These are phyloP conservation scores for Xestia xanthographa DNA, from an alignment of 2,888 invertebrate genomes.

Conservation along the genomic window DNA sequence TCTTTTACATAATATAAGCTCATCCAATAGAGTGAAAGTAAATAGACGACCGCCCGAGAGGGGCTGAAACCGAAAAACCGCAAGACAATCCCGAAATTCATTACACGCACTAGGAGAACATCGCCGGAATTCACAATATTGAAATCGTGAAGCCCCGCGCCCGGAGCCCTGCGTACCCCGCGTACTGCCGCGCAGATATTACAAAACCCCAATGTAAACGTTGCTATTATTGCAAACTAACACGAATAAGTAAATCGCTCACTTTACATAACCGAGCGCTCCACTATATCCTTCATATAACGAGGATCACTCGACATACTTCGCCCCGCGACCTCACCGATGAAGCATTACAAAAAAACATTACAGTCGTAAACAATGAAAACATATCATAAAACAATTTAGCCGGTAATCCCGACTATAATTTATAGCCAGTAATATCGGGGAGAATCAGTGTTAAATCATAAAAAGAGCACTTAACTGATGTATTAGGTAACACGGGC, in stretches of 20 bases:
- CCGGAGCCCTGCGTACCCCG: slow-evolving; percentile 55
- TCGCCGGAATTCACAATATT: slow-evolving; percentile 90
- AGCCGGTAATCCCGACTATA: slow-evolving; percentile 82
- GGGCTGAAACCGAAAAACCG: slow-evolving; percentile 86
- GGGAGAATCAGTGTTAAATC: slow-evolving; percentile 87
- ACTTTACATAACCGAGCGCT: slow-evolving; percentile 69
- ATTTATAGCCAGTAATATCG: slow-evolving; percentile 87
- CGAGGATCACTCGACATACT: slow-evolving; percentile 30
- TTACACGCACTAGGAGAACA: slow-evolving; percentile 86
- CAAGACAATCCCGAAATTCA: slow-evolving; percentile 90
- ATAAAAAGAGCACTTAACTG: slow-evolving; percentile 88
- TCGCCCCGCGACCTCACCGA: slow-evolving; percentile 62
- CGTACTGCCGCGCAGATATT: slow-evolving; percentile 72
- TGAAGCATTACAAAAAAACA: slow-evolving; percentile 64
- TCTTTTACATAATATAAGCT: slow-evolving; percentile 73
- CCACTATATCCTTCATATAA: slow-evolving; percentile 30
- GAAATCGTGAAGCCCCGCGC: slow-evolving; percentile 79
- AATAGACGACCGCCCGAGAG: slow-evolving; percentile 77
- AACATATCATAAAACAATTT: slow-evolving; percentile 89
- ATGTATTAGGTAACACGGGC: slow-evolving; percentile 86
- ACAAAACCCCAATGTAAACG: slow-evolving; percentile 76
- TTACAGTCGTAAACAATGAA: slow-evolving; percentile 77
- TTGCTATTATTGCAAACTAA: slow-evolving; percentile 80
- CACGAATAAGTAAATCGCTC: slow-evolving; percentile 82
- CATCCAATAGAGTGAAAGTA: slow-evolving; percentile 78